Evolutionary conservation across 1,140 invertebrate genomes (phyloP), one percentile per base, ranked within the genome.

Genomic region (Papilio polytes): DNA sequence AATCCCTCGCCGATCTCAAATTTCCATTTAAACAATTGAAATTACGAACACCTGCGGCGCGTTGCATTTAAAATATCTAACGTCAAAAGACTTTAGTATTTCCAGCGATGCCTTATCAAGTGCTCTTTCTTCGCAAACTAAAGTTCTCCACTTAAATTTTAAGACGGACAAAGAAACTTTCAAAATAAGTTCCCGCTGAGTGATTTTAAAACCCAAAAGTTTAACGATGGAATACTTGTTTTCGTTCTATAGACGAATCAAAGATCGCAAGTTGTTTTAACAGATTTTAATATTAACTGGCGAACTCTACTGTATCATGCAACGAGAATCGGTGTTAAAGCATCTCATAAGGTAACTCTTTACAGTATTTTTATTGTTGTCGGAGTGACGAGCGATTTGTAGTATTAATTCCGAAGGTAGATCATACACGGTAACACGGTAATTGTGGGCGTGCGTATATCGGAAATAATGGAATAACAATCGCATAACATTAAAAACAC

Each of bases 41-140:
- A 66, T 66, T 31, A 66, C 63, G 63, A 66, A 66, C 63, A 66
- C 63, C 63, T 66, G 63, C 22, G 63, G 63, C 63, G 10, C 63
- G 63, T 66, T 66, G 63, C 63, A 66, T 66, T 66, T 66, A 66
- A 66, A 66, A 66, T 66, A 66, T 63, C 59, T 66, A 66, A 66
- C 63, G 22, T 66, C 63, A 66, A 31, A 66, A 66, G 63, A 2
- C 63, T 66, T 66, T 66, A 66, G 63, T 66, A 66, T 66, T 66
- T 66, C 63, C 22, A 66, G 63, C 26, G 63, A 31, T 66, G 22
- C 26, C 63, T 66, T 66, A 66, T 66, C 63, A 66, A 66, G 63
- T 66, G 63, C 63, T 66, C 63, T 66, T 66, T 66, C 63, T 66
- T 66, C 63, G 26, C 22, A 26, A 66, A 66, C 63, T 66, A 15